phyloP scores from a whole-genome alignment of 2,888 invertebrate genomes.

The Lepidochrysops patricia region DNA sequence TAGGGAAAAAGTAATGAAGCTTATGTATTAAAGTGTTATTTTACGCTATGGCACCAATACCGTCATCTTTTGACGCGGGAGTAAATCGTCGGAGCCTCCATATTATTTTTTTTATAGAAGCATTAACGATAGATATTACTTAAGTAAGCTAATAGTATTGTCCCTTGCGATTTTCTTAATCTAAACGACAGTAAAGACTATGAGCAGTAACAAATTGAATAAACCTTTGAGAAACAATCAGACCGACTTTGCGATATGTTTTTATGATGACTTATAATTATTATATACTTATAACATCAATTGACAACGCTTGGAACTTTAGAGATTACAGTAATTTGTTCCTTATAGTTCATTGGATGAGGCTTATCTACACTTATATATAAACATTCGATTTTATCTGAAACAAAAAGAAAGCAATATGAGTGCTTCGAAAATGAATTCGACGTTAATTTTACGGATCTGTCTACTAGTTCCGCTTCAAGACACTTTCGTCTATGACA shows the following conservation, averaged over 20 bases:
- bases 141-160: constrained; percentile 37
- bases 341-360: constrained; percentile 14
- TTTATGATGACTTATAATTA: constrained; percentile 18
- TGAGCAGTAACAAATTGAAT: constrained; percentile 25
- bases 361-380: background rate
- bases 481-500: no score
- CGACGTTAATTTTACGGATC: no score
- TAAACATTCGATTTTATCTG: constrained; percentile 12
- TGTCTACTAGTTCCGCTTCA: no score
- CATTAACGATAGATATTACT: constrained; percentile 24
- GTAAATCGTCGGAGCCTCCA: background rate
- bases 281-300: constrained; percentile 20
- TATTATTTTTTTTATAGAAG: constrained; percentile 8
- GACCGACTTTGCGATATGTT: constrained; percentile 19
- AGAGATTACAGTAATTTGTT: constrained; percentile 23
- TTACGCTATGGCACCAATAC: constrained; percentile 48
- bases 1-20: constrained; percentile 13
- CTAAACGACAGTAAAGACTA: constrained; percentile 31
- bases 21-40: constrained; percentile 16
- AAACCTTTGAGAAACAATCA: constrained; percentile 18
- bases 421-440: no score
- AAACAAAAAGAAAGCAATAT: background rate
- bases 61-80: background rate
- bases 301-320: constrained; percentile 28
- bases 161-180: constrained; percentile 39